Base-by-base conservation (phyloP, 2,888 invertebrate genomes). In the Pardosa pseudoannulata region DNA sequence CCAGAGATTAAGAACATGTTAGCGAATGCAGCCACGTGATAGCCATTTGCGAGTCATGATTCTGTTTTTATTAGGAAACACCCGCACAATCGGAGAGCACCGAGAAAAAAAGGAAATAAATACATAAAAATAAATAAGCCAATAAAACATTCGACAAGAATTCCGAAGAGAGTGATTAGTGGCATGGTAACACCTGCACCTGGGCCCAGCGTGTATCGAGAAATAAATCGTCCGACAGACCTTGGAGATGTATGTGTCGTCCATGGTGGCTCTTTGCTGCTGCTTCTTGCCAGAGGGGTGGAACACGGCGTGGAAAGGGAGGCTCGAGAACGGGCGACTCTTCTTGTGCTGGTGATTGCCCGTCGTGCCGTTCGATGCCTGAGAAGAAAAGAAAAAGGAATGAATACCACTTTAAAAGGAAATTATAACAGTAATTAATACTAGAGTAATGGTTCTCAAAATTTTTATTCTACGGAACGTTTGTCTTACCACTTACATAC, bases 181-280 rank as follows among this genome's bases (percentile, higher is more conserved):
- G 6, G 5, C 3, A 19, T 23, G 23, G 16, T 56, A 23, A n/a
- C 41, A 46, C 23, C 19, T 56, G 56, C 56, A 23, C 56, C 56
- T 56, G 23, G 19, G 2, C 23, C 11, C 3, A 23, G 56, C 56
- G n/a, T 23, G 56, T 23, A 56, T n/a, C n/a, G 32, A 32, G 23
- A 36, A 19, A 19, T 19, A 31, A 28, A 28, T 2, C 0, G 2
- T 39, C 28, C 1, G 5, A 32, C 68, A 74, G 29, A 87, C 87
- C 87, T 87, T 87, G 19, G 80, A 76, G 9, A 87, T 80, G 36
- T 76, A 87, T 0, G 87, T 87, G 67, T 87, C 87, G 65, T 87
- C 87, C 23, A 76, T 80, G 2, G 81, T 82, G 28, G 75, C 71
- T 13, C 68, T 79, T 65, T 79, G 87, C 50, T 87, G 80, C 71